Evolutionary conservation across 37 sponge, comb jelly and placozoan species (phyloP).

Genomic region (Beroe ovata): DNA sequence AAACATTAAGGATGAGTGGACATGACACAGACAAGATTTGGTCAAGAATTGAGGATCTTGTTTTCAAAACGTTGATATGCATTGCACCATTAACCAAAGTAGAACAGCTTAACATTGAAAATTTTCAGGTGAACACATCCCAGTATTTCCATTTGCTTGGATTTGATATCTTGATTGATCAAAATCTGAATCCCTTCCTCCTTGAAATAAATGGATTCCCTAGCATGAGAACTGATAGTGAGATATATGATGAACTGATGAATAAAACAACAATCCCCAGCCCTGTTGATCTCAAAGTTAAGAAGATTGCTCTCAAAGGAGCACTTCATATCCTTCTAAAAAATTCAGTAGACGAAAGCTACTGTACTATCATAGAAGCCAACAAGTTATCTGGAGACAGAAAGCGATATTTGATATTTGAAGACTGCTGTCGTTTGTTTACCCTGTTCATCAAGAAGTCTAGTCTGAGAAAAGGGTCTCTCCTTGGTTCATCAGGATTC

Average conservation of each 20-base stretch:
- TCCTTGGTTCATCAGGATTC: slow-evolving; percentile 30
- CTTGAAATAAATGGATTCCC: slow-evolving; percentile 74
- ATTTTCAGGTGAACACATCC: background rate
- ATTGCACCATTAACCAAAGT: slow-evolving; percentile 67
- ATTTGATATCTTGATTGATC: slow-evolving; percentile 73
- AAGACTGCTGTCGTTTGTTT: slow-evolving; percentile 27
- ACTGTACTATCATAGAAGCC: slow-evolving; percentile 5
- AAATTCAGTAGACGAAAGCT: background rate
- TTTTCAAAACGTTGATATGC: slow-evolving; percentile 70
- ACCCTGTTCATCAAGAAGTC: slow-evolving; percentile 35
- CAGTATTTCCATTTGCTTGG: slow-evolving; percentile 70
- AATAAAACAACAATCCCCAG: slow-evolving; percentile 32
- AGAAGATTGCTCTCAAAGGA: slow-evolving; percentile 57
- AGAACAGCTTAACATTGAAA: slow-evolving; percentile 51
- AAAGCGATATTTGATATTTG: slow-evolving; percentile 29
- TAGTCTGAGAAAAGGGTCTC: slow-evolving; percentile 27
- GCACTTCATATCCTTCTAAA: slow-evolving; percentile 42
- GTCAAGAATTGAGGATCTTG: slow-evolving; percentile 68
- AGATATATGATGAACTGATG: slow-evolving; percentile 22
- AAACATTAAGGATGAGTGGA: slow-evolving; percentile 39
- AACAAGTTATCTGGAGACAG: background rate
- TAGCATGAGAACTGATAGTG: slow-evolving; percentile 69
- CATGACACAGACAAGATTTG: slow-evolving; percentile 68
- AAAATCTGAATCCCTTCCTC: slow-evolving; percentile 68
- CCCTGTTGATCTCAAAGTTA: slow-evolving; percentile 45